Percentiles rank a stretch among this genome's conserved stretches.
phyloP scores from a whole-genome alignment of 2,888 invertebrate species.

The Dasypogon diadema region DNA sequence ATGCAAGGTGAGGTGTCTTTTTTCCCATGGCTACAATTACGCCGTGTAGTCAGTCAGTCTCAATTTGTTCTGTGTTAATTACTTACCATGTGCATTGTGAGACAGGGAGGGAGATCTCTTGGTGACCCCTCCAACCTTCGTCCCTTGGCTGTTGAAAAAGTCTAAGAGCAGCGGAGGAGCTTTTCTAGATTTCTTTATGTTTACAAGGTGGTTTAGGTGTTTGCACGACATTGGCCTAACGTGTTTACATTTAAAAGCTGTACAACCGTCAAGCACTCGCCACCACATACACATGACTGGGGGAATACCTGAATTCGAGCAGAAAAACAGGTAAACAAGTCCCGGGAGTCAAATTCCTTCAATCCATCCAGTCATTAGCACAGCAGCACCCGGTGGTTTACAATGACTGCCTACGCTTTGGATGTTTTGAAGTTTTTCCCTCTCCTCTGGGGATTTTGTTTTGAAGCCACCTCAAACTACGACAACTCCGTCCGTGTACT shows the following conservation, averaged over 20 bases:
- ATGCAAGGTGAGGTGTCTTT: not conserved
- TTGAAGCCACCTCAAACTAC: too few species aligned
- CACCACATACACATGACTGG: too few species aligned
- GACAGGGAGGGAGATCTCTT: not conserved
- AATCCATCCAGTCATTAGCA: not conserved
- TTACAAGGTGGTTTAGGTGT: not conserved
- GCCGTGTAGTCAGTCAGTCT: not conserved
- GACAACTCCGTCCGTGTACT: too few species aligned
- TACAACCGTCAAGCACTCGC: not conserved
- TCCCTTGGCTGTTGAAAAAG: not conserved
- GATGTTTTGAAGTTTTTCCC: too few species aligned
- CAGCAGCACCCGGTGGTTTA: too few species aligned
- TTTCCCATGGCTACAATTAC: not conserved
- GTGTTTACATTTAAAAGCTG: not conserved
- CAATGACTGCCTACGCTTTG: too few species aligned
- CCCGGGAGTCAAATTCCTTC: not conserved
- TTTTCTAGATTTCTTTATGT: not conserved
- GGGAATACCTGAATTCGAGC: not conserved
- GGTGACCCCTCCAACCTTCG: not conserved
- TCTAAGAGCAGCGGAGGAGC: not conserved
- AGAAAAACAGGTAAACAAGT: not conserved
- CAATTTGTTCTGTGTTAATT: constrained; percentile 1
- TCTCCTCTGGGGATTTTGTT: too few species aligned
- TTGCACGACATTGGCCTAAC: not conserved
- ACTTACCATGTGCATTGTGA: not conserved